These are phyloP conservation scores for Spatulosminthurus flaviceps DNA, from an alignment of 2,888 invertebrate genomes.

Conservation along the genomic window DNA sequence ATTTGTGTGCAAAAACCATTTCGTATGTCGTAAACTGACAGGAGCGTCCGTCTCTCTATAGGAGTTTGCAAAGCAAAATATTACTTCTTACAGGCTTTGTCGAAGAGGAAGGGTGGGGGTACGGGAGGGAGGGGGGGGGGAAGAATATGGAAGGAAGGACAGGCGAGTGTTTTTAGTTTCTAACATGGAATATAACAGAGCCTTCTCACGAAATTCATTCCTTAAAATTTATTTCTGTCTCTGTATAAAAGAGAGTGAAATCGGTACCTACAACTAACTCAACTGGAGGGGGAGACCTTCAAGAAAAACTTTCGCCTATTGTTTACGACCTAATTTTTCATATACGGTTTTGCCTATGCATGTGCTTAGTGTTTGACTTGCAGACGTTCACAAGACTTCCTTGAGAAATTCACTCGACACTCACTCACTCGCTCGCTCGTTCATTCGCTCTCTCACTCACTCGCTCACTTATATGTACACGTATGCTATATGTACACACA, in stretches of 20 bases:
- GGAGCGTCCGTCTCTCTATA: constrained; percentile 10
- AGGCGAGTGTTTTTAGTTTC: constrained; percentile 2
- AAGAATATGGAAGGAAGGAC: neutral
- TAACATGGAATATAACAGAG: constrained; percentile 27
- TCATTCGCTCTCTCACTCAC: neutral
- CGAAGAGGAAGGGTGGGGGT: constrained; percentile 9
- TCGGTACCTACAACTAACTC: constrained; percentile 36
- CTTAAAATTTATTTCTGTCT: constrained; percentile 41
- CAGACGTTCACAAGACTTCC: constrained; percentile 33
- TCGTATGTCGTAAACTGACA: constrained; percentile 9
- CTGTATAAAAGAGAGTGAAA: constrained; percentile 36
- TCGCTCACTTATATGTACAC: neutral
- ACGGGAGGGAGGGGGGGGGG: no score
- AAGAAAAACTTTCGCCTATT: constrained; percentile 50
- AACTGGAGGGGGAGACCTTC: constrained; percentile 42
- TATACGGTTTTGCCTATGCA: constrained; percentile 34
- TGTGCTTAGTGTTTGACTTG: constrained; percentile 20
- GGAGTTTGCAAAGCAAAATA: neutral
- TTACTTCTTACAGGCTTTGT: no score
- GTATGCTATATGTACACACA: no score
- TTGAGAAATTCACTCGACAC: constrained; percentile 35
- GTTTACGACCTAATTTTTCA: constrained; percentile 49
- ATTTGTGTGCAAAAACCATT: constrained; percentile 2
- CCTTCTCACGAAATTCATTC: constrained; percentile 34
- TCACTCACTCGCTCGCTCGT: neutral